These are phyloP conservation scores for Laticauda laticaudata DNA, from an alignment of 2,113 vertebrate genomes.

Conservation along the genomic window DNA sequence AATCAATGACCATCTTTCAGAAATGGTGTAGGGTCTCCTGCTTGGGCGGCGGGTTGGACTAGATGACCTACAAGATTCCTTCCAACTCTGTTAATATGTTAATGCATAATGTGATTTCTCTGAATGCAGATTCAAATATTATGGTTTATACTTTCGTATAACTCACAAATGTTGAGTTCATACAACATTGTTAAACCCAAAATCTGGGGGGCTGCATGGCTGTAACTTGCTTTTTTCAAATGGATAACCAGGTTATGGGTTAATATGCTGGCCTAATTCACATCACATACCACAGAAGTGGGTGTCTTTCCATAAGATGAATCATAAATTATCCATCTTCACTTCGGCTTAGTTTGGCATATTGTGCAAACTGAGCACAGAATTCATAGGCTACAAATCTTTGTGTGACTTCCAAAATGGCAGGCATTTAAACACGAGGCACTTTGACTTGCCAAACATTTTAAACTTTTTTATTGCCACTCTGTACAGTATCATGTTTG, in stretches of 20 bases:
- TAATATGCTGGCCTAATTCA: not conserved
- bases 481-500: not conserved
- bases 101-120: not conserved
- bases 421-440: not conserved
- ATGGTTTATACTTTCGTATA: not conserved
- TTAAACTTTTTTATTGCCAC: not conserved
- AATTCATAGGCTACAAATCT: not conserved
- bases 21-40: no score
- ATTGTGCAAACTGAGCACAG: not conserved
- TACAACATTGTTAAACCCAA: not conserved
- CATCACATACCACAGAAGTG: not conserved
- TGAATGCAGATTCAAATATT: not conserved
- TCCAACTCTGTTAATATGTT: no score
- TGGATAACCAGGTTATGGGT: not conserved
- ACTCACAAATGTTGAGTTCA: not conserved
- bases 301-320: not conserved
- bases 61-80: no score
- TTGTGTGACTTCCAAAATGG: not conserved
- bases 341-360: not conserved
- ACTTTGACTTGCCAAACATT: not conserved
- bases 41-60: no score
- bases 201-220: not conserved
- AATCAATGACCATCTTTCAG: not conserved
- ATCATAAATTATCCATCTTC: not conserved
- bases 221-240: not conserved